phyloP scores from a whole-genome alignment of 2,113 vertebrate species.

The Eublepharis macularius region DNA sequence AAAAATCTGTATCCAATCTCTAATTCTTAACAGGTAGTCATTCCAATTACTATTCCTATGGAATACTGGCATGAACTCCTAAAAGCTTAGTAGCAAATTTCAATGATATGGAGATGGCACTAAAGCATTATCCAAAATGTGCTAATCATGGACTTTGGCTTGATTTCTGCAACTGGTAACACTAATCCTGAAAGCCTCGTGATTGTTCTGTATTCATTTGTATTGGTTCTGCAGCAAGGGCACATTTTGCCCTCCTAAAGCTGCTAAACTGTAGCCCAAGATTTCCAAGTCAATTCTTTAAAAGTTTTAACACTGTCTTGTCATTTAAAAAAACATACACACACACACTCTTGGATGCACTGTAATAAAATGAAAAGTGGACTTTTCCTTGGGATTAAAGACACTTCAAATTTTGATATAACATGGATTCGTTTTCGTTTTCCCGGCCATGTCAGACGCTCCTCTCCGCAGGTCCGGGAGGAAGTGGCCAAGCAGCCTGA shows the following conservation, averaged over 20 bases:
- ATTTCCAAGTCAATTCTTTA: not conserved
- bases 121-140: not conserved
- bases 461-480: too few species aligned
- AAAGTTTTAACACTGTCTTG: not conserved
- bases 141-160: not conserved
- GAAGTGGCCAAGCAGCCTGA: too few species aligned
- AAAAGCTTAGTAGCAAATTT: not conserved
- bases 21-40: not conserved
- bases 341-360: not conserved
- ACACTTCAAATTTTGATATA: not conserved
- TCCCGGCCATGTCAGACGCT: too few species aligned
- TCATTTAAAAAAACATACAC: not conserved
- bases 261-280: not conserved
- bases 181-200: not conserved
- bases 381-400: not conserved
- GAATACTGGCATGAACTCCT: too few species aligned
- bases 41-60: too few species aligned
- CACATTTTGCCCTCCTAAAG: too few species aligned
- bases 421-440: too few species aligned
- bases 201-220: not conserved
- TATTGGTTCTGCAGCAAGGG: not conserved
- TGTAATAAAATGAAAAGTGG: not conserved
- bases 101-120: not conserved
- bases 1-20: not conserved
- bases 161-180: not conserved